Conservation (phyloP, 2,888 invertebrate genomes). For the Romanomermis culicivorax region DNA sequence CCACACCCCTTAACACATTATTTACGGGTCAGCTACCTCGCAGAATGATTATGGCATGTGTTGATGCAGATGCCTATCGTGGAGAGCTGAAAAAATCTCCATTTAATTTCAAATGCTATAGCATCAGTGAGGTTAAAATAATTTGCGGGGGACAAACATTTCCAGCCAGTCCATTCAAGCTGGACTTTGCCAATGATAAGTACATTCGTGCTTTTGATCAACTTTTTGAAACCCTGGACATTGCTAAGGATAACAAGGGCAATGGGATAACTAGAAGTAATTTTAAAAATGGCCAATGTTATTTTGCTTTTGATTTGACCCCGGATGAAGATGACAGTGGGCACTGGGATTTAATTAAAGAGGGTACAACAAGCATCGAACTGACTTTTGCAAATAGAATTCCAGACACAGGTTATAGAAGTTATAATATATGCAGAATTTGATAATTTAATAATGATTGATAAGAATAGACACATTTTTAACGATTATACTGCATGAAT, state of each 20-base stretch:
- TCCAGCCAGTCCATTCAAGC: background rate
- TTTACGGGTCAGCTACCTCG: no score
- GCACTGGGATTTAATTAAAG: constrained; percentile 3
- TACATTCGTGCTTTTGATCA: background rate
- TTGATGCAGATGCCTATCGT: background rate
- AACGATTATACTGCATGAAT: background rate
- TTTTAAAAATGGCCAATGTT: background rate
- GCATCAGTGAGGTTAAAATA: background rate
- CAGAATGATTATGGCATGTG: background rate
- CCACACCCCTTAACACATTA: no score
- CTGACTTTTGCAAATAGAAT: background rate
- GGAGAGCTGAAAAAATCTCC: background rate
- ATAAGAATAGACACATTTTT: background rate
- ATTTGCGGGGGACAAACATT: background rate
- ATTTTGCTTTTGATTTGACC: constrained; percentile 4
- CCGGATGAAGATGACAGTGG: background rate
- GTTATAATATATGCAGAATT: constrained; percentile 3
- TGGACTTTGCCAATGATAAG: background rate
- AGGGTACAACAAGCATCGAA: background rate
- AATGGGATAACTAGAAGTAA: background rate
- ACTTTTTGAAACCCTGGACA: background rate
- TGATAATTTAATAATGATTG: constrained; percentile 3
- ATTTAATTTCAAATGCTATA: background rate
- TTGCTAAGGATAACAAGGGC: background rate
- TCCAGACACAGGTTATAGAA: background rate